phyloP scores from a whole-genome alignment of 2,113 vertebrate genomes.

The Fulica atra region DNA sequence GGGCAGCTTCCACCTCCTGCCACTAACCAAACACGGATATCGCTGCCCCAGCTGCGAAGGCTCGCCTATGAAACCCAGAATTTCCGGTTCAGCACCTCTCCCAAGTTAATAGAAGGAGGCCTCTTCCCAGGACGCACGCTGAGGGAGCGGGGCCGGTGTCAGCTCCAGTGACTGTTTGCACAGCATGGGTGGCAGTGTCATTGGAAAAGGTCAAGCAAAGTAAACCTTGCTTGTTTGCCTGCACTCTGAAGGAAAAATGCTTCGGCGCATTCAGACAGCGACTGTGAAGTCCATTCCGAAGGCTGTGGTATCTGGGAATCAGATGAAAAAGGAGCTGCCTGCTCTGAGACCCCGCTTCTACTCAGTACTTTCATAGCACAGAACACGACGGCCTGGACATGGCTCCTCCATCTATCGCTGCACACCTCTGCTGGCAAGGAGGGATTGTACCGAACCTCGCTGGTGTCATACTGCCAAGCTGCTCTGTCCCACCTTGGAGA shows the following conservation, averaged over 20 bases:
- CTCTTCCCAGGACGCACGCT: background rate
- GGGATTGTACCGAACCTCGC: background rate
- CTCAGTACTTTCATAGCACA: background rate
- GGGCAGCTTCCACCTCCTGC: background rate
- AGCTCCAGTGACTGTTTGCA: conserved; percentile 27
- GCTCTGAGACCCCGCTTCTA: background rate
- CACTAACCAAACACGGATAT: background rate
- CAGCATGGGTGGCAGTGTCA: conserved; percentile 62
- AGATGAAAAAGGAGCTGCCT: background rate
- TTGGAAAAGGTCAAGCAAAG: conserved; percentile 73
- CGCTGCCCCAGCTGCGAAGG: fast-evolving
- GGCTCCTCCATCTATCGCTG: background rate
- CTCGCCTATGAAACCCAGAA: background rate
- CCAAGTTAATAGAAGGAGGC: background rate
- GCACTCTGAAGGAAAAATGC: conserved; percentile 65
- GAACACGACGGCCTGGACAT: background rate
- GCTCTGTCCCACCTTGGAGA: background rate
- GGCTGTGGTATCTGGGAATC: conserved; percentile 23
- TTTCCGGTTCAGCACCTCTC: background rate
- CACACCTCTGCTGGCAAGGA: background rate
- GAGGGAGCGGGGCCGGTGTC: background rate
- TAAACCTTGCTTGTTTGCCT: conserved; percentile 68
- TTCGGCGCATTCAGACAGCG: conserved; percentile 55
- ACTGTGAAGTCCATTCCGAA: conserved; percentile 62
- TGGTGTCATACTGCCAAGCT: background rate